Evolutionary conservation across 2,888 invertebrate species (phyloP).

Genomic region (Scelioninae gen. 2): DNA sequence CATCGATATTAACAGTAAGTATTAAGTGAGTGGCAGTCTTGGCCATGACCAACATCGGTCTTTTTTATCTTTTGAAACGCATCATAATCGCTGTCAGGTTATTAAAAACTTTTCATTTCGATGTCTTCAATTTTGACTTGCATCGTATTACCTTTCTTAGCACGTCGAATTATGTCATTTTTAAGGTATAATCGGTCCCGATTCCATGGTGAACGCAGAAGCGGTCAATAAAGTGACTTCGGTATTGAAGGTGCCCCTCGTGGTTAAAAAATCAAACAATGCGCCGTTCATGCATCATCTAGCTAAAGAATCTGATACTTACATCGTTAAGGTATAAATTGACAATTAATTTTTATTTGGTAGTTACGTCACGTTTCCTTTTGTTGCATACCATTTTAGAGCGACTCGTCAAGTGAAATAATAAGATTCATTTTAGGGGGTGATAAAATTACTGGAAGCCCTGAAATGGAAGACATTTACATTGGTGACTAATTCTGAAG

Average conservation of each 20-base stretch:
- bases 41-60: slow-evolving; percentile 34
- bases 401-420: too few species aligned
- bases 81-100: slow-evolving; percentile 8
- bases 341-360: slow-evolving; percentile 18
- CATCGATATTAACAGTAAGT: neutral
- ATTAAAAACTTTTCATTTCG: neutral
- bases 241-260: slow-evolving; percentile 72
- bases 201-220: slow-evolving; percentile 68
- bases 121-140: neutral
- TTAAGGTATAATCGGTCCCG: slow-evolving; percentile 74
- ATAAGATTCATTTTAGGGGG: slow-evolving; percentile 63
- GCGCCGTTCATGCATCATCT: slow-evolving; percentile 69
- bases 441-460: slow-evolving; percentile 67
- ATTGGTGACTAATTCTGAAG: slow-evolving; percentile 65
- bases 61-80: slow-evolving; percentile 23
- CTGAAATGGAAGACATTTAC: slow-evolving; percentile 73
- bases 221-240: slow-evolving; percentile 73
- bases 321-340: slow-evolving; percentile 67
- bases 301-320: slow-evolving; percentile 68
- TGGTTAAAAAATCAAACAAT: slow-evolving; percentile 67
- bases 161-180: slow-evolving; percentile 39
- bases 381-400: slow-evolving; percentile 24
- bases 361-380: slow-evolving; percentile 31
- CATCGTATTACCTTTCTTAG: neutral
- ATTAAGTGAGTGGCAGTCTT: slow-evolving; percentile 24